Base-by-base conservation (phyloP, 2,113 vertebrate species). In the Gasterosteus aculeatus region DNA sequence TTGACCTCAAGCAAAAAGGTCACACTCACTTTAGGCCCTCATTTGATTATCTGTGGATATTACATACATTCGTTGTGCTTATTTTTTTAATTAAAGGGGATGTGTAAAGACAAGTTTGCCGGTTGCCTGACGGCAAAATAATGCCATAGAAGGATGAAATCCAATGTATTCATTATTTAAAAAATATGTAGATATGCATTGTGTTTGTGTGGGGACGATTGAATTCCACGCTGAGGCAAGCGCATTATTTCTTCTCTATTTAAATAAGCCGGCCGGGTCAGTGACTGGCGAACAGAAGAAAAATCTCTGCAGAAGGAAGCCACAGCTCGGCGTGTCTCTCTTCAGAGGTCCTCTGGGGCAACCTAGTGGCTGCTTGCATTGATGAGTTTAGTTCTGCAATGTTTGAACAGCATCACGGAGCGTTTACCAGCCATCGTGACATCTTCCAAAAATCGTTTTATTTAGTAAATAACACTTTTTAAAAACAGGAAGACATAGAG, bases 311-410 rank as follows among this genome's bases (percentile, higher is more conserved):
- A 39, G 7, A 12, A 6, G n/a, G 0, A 49, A 16, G 7, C 0
- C 7, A 29, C 12, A 15, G 33, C 18, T 22, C 2, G 5, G 14
- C 8, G 2, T 1, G 0, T 42, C 5, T 22, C 44, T 38, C 6
- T 29, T 51, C 2, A 49, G 15, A 56, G 47, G 72, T 62, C 47
- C 77, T 78, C 42, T 77, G 60, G 14, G 70, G 72, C 53, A 0
- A 12, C 77, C 80, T 70, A 71, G 80, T 80, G 77, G 72, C 60
- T 22, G n/a, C 41, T 42, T 11, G 1, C 1, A 56, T 26, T 15
- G 4, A 39, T 26, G n/a, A 68, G 9, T 26, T 3, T 7, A 18
- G 53, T 54, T 68, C n/a, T 22, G 7, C n/a, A 53, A 7, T 39
- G n/a, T 14, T 16, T 47, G 44, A 46, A 46, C 7, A 41, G 39